Conservation (phyloP, 2,888 invertebrate genomes). For the Orthonevra nobilis region DNA sequence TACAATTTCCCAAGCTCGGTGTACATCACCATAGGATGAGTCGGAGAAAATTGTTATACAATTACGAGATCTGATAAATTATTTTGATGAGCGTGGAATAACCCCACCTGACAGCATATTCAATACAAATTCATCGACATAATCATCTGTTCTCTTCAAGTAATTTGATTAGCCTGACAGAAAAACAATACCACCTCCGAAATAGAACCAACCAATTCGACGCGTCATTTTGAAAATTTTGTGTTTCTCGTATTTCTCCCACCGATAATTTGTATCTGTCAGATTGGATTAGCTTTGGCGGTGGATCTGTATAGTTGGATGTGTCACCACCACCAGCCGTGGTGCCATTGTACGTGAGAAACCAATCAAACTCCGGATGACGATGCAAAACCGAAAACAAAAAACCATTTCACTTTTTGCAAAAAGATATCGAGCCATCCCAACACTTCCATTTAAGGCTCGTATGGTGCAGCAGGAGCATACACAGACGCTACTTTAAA, state of each 20-base stretch:
- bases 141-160: constrained; percentile 28
- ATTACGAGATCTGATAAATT: constrained; percentile 29
- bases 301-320: constrained; percentile 34
- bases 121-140: constrained; percentile 4
- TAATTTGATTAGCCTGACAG: constrained; percentile 30
- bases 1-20: too few relatives aligned
- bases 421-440: background rate
- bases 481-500: constrained; percentile 53
- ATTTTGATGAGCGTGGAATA: constrained; percentile 14
- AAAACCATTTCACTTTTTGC: constrained; percentile 13
- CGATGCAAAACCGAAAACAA: constrained; percentile 35
- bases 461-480: constrained; percentile 28
- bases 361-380: constrained; percentile 17
- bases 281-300: constrained; percentile 32
- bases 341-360: constrained; percentile 53
- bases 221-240: background rate
- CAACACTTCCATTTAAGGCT: constrained; percentile 57
- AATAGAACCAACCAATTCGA: constrained; percentile 24
- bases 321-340: constrained; percentile 66
- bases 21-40: background rate
- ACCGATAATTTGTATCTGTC: constrained; percentile 65
- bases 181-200: background rate
- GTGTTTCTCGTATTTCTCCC: background rate
- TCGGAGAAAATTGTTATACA: background rate
- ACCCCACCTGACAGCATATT: background rate